These are phyloP conservation scores for Bovichtus variegatus DNA, from an alignment of 2,797 vertebrate genomes.

Conservation along the genomic window DNA sequence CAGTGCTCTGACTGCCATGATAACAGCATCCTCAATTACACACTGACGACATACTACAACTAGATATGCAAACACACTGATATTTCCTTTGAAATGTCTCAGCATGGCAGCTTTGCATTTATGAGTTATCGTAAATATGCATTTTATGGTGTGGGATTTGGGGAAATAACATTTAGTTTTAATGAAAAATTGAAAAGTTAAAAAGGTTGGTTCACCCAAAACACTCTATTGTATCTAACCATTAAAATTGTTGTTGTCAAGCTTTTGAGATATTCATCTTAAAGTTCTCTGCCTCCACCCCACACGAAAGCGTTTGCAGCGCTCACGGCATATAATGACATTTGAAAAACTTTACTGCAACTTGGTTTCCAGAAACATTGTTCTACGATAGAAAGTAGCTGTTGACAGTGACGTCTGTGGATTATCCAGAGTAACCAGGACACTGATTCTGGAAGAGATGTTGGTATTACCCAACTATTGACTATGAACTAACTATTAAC, in stretches of 20 bases:
- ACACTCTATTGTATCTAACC: not conserved
- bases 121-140: constrained; percentile 54
- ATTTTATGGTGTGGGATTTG: constrained; percentile 50
- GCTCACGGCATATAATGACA: not conserved
- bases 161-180: constrained; percentile 41
- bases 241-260: not conserved
- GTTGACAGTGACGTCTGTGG: constrained; percentile 10
- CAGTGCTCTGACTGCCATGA: constrained; percentile 80
- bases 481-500: no score
- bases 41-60: constrained; percentile 73
- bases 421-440: constrained; percentile 2
- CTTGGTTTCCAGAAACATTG: not conserved
- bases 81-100: constrained; percentile 64
- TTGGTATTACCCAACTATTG: no score
- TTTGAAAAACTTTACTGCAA: not conserved
- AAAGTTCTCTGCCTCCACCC: not conserved
- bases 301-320: not conserved
- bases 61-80: constrained; percentile 75
- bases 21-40: constrained; percentile 83
- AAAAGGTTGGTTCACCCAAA: constrained; percentile 10
- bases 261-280: not conserved
- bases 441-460: constrained; percentile 5
- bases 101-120: constrained; percentile 55
- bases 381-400: not conserved
- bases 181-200: constrained; percentile 22